Percentiles rank a stretch among this genome's conserved stretches.
These are phyloP conservation scores for Chamaetylas fuelleborni DNA, from an alignment of 2,113 vertebrate genomes.

Conservation along the genomic window DNA sequence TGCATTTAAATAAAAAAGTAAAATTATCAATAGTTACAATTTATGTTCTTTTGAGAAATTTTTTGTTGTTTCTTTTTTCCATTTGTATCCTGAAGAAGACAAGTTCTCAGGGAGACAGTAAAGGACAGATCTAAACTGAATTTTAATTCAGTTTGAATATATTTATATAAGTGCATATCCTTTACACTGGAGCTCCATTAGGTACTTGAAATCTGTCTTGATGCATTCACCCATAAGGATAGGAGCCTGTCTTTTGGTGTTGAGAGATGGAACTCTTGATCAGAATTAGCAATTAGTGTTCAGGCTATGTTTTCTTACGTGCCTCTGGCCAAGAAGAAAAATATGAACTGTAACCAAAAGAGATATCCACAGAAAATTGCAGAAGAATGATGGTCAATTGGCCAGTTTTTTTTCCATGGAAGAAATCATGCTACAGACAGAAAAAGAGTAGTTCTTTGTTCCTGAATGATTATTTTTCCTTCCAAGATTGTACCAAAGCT, in stretches of 20 bases:
- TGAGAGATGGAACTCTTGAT: background rate
- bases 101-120: background rate
- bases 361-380: background rate
- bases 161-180: background rate
- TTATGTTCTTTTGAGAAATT: background rate
- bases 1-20: conserved; percentile 62
- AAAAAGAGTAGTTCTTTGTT: background rate
- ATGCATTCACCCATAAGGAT: background rate
- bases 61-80: background rate
- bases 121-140: background rate
- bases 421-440: background rate
- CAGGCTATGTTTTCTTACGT: background rate
- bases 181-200: background rate
- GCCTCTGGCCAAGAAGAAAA: background rate
- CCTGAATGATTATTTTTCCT: background rate
- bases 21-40: conserved; percentile 1
- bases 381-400: background rate
- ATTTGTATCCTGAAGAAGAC: background rate
- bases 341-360: background rate
- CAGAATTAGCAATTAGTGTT: background rate
- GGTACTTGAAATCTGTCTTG: background rate
- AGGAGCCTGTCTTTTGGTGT: background rate
- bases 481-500: background rate
- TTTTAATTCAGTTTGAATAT: background rate
- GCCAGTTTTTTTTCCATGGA: background rate